These are phyloP conservation scores for Sphaerophoria rueppellii DNA, from an alignment of 2,888 invertebrate genomes.

Conservation along the genomic window DNA sequence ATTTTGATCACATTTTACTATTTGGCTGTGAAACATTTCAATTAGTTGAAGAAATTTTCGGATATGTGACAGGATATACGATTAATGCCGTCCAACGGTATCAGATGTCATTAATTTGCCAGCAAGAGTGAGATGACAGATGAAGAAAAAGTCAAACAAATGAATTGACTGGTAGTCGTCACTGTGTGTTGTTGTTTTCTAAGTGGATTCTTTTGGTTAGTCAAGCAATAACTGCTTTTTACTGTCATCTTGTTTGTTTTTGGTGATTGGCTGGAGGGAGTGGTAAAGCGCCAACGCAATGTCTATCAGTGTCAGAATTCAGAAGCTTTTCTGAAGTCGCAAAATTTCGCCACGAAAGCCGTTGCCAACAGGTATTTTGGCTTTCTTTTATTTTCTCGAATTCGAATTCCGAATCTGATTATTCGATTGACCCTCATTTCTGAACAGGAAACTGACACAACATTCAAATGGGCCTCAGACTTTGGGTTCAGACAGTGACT, in stretches of 20 bases:
- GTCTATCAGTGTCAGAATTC: conserved; percentile 9
- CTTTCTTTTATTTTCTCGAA: conserved; percentile 49
- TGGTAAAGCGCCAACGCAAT: background rate
- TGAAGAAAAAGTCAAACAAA: conserved; percentile 9
- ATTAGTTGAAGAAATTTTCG: conserved; percentile 53
- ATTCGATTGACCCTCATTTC: conserved; percentile 58
- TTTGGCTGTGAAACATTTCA: conserved; percentile 75
- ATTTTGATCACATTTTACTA: conserved; percentile 75
- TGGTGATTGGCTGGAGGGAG: background rate
- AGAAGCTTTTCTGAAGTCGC: background rate
- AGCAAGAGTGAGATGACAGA: conserved; percentile 2
- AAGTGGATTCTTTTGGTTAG: conserved; percentile 23
- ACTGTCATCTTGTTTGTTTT: conserved; percentile 17
- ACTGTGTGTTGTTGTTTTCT: background rate
- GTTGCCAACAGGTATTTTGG: conserved; percentile 48
- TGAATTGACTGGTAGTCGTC: background rate
- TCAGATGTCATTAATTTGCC: conserved; percentile 65
- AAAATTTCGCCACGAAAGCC: conserved; percentile 13
- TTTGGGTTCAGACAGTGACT: conserved; percentile 2
- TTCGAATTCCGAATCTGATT: conserved; percentile 25
- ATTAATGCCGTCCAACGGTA: conserved; percentile 50
- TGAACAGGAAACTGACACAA: conserved; percentile 52
- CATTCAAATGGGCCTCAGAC: conserved; percentile 53
- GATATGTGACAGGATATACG: conserved; percentile 62
- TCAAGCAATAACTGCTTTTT: conserved; percentile 45